phyloP scores from a whole-genome alignment of 2,113 vertebrate genomes.

The Procavia capensis region DNA sequence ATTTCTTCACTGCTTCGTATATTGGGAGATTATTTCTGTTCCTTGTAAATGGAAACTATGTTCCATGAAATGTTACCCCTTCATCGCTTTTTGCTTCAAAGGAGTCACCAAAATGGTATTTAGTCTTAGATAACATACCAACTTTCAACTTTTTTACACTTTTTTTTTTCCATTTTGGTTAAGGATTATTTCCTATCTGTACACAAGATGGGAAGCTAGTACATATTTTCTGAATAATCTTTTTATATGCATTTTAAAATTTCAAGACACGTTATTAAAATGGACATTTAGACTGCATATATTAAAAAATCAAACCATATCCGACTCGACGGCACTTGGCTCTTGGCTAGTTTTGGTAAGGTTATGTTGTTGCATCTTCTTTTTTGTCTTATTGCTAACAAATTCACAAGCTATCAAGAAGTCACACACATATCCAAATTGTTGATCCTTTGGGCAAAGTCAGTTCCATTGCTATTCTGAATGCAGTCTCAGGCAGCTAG shows the following conservation, averaged over 20 bases:
- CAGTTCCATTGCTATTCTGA: not conserved
- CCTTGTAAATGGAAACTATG: not conserved
- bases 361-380: not conserved
- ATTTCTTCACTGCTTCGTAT: not conserved
- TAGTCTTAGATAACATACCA: not conserved
- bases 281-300: not conserved
- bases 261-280: not conserved
- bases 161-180: not conserved
- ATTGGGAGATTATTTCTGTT: not conserved
- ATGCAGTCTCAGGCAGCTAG: conserved; percentile 9
- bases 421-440: not conserved
- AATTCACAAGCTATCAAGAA: not conserved
- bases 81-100: not conserved
- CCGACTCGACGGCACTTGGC: no score
- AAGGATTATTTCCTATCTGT: not conserved
- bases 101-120: not conserved
- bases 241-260: conserved; percentile 33
- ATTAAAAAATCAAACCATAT: not conserved
- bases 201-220: not conserved
- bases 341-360: not conserved
- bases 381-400: not conserved
- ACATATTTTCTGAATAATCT: not conserved
- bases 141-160: not conserved
- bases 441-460: not conserved
- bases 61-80: not conserved